A percentile compares a stretch with the other conserved stretches of the same genome.
Evolutionary conservation across 2,888 invertebrate genomes (phyloP).

Genomic region (Xestia c-nigrum): DNA sequence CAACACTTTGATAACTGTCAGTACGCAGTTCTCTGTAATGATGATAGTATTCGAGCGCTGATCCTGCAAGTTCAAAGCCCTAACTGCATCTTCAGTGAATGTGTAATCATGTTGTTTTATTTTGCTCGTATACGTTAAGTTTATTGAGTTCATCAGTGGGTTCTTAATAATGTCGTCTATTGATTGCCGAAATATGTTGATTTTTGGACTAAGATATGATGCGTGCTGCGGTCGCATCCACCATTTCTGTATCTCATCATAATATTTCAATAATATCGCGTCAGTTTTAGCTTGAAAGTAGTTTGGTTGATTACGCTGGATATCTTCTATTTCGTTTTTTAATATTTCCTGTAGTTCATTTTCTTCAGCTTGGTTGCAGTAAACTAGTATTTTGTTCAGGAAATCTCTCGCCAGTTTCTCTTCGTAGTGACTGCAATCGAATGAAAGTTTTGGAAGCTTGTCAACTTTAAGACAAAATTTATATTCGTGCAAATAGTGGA

Average conservation of each 20-base stretch:
- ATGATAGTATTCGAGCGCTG: not conserved
- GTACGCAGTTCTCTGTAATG: constrained; percentile 5
- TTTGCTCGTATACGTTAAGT: not conserved
- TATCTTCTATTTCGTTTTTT: constrained; percentile 2
- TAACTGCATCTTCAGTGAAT: constrained; percentile 9
- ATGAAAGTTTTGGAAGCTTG: not conserved
- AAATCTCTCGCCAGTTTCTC: not conserved
- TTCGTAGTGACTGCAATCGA: not conserved
- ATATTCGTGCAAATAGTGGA: constrained; percentile 1
- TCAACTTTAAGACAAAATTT: not conserved
- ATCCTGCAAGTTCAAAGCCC: not conserved
- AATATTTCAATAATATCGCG: not conserved
- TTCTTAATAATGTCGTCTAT: not conserved
- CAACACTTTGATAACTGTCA: constrained; percentile 18
- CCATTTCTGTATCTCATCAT: not conserved
- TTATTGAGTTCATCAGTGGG: not conserved
- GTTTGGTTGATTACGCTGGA: constrained; percentile 6
- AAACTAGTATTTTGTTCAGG: not conserved
- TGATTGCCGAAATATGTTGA: not conserved
- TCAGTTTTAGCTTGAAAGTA: not conserved
- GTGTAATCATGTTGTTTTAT: not conserved
- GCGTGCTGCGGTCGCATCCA: not conserved
- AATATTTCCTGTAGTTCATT: not conserved
- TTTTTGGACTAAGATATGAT: not conserved
- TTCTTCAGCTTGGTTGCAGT: not conserved